Evolutionary conservation across 2,797 vertebrate species (phyloP).

Genomic region (Okamejei kenojei): DNA sequence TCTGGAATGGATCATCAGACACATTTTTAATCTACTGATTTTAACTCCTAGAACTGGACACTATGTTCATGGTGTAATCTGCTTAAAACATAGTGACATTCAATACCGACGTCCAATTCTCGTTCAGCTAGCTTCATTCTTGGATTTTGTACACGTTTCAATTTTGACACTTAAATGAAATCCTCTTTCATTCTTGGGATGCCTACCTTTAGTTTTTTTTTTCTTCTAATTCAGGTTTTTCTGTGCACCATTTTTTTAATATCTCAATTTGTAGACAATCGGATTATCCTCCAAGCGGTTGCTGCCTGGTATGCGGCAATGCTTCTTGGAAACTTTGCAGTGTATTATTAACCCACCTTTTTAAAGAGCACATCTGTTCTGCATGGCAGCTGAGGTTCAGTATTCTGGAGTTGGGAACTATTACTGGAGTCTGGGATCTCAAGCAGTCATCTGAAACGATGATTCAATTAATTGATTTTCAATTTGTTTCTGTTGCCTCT

Average conservation of each 20-base stretch:
- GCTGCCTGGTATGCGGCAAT: neutral
- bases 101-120: neutral
- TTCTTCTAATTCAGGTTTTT: neutral
- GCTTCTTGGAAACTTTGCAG: neutral
- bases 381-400: neutral
- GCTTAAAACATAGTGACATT: neutral
- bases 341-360: neutral
- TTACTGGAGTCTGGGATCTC: neutral
- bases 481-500: neutral
- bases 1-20: neutral
- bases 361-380: neutral
- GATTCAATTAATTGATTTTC: neutral
- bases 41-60: neutral
- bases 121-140: neutral
- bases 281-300: neutral
- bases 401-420: neutral
- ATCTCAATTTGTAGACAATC: neutral
- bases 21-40: neutral
- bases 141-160: neutral
- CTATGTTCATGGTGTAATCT: neutral
- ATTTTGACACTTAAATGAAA: neutral
- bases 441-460: neutral
- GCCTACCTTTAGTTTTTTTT: neutral
- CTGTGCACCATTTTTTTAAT: neutral
- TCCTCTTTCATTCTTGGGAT: neutral